Conservation (phyloP, 2,888 invertebrate species). For the Papilio elwesi region DNA sequence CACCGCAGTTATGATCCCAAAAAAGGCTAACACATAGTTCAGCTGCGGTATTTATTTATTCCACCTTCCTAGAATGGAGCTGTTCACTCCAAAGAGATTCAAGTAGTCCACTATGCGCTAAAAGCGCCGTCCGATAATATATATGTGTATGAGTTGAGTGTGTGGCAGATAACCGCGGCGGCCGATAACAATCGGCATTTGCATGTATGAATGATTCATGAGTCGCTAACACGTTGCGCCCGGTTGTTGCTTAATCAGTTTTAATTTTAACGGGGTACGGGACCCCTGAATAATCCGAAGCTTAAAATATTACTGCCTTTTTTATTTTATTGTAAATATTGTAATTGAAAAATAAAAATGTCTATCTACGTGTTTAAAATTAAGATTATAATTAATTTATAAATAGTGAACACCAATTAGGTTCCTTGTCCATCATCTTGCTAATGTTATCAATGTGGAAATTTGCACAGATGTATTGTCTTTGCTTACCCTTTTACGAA, state of each 20-base stretch:
- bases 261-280: neutral
- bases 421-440: too few species aligned
- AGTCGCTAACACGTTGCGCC: constrained; percentile 4
- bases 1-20: neutral
- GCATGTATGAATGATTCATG: constrained; percentile 33
- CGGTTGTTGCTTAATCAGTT: neutral
- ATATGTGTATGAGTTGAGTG: neutral
- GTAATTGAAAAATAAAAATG: too few species aligned
- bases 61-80: too few species aligned
- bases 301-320: neutral
- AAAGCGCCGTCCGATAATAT: too few species aligned
- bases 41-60: neutral
- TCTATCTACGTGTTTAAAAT: too few species aligned
- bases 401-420: too few species aligned
- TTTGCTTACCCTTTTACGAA: too few species aligned
- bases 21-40: neutral
- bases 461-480: too few species aligned
- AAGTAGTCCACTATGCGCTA: too few species aligned
- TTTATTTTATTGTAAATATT: neutral
- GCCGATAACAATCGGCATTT: constrained; percentile 11
- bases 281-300: neutral
- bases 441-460: too few species aligned
- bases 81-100: too few species aligned
- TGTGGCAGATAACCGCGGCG: constrained; percentile 20
- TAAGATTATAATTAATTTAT: too few species aligned